These are phyloP conservation scores for Stegophylla sp. DNA, from an alignment of 2,888 invertebrate genomes.

Conservation along the genomic window DNA sequence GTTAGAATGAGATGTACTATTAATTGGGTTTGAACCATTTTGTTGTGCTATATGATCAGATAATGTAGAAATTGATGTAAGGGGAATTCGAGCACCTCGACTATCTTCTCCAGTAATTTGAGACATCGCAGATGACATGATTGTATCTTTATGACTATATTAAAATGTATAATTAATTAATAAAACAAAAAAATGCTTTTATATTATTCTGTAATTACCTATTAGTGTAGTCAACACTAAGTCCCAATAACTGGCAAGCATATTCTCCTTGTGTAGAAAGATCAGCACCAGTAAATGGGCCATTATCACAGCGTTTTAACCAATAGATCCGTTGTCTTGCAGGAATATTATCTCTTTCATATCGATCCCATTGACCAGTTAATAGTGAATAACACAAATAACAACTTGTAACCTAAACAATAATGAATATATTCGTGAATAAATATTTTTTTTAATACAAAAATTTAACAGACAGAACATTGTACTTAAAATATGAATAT, in stretches of 20 bases:
- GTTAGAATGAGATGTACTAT: conserved; percentile 60
- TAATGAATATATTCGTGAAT: no score
- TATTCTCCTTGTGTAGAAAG: conserved; percentile 90
- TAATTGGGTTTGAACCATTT: conserved; percentile 53
- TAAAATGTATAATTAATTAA: not conserved
- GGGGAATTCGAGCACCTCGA: conserved; percentile 48
- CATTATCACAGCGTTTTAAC: conserved; percentile 89
- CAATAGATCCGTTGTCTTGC: conserved; percentile 88
- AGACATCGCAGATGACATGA: conserved; percentile 57
- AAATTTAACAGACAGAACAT: not conserved
- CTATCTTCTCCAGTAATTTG: conserved; percentile 58
- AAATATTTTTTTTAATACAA: no score
- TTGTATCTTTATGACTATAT: conserved; percentile 52
- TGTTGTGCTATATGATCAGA: conserved; percentile 51
- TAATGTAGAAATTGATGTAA: conserved; percentile 46
- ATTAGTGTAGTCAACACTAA: conserved; percentile 69
- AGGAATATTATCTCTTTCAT: conserved; percentile 84
- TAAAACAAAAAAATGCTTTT: not conserved
- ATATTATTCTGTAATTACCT: conserved; percentile 41
- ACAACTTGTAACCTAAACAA: conserved; percentile 74
- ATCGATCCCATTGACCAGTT: conserved; percentile 89
- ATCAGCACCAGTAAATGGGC: conserved; percentile 87
- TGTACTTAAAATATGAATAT: no score
- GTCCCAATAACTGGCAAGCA: conserved; percentile 84
- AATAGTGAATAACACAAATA: conserved; percentile 85